Conservation (phyloP, 30 jellyfish, hydroid and myxozoan species). For the Turritopsis rubra region DNA sequence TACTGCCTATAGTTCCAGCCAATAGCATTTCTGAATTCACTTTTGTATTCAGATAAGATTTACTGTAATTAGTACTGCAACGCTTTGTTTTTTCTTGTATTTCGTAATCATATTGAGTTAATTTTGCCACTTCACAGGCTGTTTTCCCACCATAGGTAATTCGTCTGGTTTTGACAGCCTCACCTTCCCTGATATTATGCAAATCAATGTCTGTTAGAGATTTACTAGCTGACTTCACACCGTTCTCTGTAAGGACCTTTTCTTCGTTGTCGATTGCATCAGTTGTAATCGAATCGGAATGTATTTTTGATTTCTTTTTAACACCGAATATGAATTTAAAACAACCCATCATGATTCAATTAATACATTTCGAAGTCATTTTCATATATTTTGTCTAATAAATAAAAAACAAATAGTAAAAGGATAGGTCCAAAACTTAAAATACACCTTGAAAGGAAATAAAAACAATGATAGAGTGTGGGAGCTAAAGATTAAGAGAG, state of each 20-base stretch:
- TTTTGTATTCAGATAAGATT: not conserved
- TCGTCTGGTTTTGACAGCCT: not conserved
- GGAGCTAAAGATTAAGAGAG: too few species aligned
- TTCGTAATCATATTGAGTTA: not conserved
- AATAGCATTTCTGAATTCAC: conserved; percentile 23
- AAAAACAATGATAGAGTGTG: too few species aligned
- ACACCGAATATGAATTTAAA: not conserved
- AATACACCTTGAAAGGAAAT: too few species aligned
- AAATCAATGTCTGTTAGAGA: not conserved
- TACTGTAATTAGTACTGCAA: not conserved
- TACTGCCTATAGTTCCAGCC: conserved; percentile 77
- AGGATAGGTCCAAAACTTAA: too few species aligned
- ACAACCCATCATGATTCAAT: conserved; percentile 16
- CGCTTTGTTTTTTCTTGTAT: not conserved
- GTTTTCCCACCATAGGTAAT: not conserved
- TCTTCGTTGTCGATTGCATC: not conserved
- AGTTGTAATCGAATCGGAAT: not conserved
- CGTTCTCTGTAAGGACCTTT: not conserved
- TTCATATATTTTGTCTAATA: too few species aligned
- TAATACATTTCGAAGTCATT: too few species aligned
- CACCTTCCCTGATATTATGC: not conserved
- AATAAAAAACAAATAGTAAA: too few species aligned
- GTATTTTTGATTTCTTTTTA: conserved; percentile 4
- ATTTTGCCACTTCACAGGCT: not conserved
- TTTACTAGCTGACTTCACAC: not conserved